phyloP scores from a whole-genome alignment of 2,113 vertebrate species.

The Rhea pennata region DNA sequence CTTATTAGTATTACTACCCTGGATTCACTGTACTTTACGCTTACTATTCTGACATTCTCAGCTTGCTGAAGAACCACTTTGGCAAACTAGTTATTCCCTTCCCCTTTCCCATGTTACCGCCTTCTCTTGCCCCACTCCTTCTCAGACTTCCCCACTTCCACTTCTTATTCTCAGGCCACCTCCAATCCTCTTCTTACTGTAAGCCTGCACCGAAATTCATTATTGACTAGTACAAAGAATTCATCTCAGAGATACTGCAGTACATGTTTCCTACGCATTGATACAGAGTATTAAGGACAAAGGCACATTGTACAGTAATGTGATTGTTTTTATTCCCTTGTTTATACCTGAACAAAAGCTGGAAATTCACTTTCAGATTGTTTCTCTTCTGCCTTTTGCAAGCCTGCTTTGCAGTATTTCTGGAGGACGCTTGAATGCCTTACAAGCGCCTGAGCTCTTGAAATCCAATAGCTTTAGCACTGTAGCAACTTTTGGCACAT shows the following conservation, averaged over 20 bases:
- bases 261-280: not conserved
- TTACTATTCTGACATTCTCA: not conserved
- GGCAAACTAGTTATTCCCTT: not conserved
- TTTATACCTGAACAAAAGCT: conserved; percentile 26
- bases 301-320: not conserved
- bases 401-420: not conserved
- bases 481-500: not conserved
- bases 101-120: not conserved
- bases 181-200: not conserved
- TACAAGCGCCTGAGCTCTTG: not conserved
- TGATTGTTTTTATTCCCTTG: conserved; percentile 4
- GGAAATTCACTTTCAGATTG: not conserved
- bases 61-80: not conserved
- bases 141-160: not conserved
- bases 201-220: not conserved
- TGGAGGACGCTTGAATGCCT: not conserved
- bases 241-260: not conserved
- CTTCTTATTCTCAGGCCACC: not conserved
- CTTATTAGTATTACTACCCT: not conserved
- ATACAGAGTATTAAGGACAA: conserved; percentile 9
- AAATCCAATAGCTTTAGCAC: not conserved
- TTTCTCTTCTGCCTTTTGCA: not conserved
- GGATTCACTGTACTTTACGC: not conserved
- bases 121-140: not conserved
- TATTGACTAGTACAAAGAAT: not conserved